Evolutionary conservation across 2,113 vertebrate species (phyloP), one percentile per base, ranked within the genome.

Genomic region (Pteronura brasiliensis): DNA sequence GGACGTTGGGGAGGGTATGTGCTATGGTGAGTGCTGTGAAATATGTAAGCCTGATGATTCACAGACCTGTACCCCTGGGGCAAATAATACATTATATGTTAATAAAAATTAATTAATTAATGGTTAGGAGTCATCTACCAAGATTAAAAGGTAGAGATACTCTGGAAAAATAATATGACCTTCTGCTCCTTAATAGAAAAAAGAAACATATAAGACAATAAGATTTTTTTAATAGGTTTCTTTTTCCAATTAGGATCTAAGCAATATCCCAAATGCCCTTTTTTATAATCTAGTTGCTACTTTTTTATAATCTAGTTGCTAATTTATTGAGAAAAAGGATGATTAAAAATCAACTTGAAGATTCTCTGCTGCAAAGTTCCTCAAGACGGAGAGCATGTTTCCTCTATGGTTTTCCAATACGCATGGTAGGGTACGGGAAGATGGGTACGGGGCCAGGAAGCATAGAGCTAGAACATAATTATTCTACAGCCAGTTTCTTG

Each of bases 131-230:
- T 47, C 67, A 81, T 31, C 36, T 42, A 79, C 10, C 27, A 95
- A 92, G 93, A 84, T 63, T 76, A 74, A 92, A 47, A 95, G n/a
- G 65, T 34, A 76, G 29, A 89, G 44, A 77, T 42, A 88, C 4
- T 69, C 39, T 80, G 17, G 25, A n/a, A 85, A 96, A 93, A 88
- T 31, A 52, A 31, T 63, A 95, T 31, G 2, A 80, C 83, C 18
- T 77, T 77, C 69, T 71, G 57, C 9, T 42, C 81, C 84, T 95
- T 94, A 91, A 74, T 21, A 84, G 65, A 96, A 90, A 90, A 74
- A 69, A 87, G 29, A 79, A 86, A 93, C 20, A 77, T n/a, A n/a
- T 79, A 67, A 42, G 13, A 20, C 9, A 90, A 34, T 65, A 95
- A 74, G 5, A 61, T 39, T 36, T 79, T 52, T 59, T 1, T 10